Conservation (phyloP, 2,113 vertebrate genomes). For the Columba janthina region DNA sequence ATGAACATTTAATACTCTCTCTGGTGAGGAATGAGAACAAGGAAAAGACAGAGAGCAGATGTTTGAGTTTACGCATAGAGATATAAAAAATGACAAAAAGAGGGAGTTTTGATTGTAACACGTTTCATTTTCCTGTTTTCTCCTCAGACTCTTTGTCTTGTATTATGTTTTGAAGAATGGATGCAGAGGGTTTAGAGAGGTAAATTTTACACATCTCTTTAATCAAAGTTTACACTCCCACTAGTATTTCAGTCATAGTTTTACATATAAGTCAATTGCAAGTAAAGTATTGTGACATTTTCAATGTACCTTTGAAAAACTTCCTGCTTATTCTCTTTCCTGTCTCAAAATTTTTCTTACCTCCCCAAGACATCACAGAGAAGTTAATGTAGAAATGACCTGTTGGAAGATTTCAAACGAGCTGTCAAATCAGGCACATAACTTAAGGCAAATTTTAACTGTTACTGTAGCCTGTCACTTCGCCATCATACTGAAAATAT, state of each 20-base stretch:
- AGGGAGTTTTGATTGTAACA: background rate
- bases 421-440: background rate
- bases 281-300: background rate
- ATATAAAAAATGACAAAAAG: background rate
- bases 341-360: background rate
- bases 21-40: background rate
- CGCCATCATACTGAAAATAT: background rate
- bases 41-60: background rate
- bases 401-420: background rate
- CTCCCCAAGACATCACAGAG: background rate
- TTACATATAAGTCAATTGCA: background rate
- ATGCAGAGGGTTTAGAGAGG: background rate
- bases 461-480: background rate
- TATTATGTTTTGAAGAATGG: background rate
- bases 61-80: background rate
- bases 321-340: background rate
- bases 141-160: background rate
- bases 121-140: background rate
- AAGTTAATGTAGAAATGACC: constrained; percentile 20
- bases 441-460: background rate
- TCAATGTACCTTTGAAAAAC: background rate
- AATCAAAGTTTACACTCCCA: background rate
- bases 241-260: background rate
- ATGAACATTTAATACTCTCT: background rate
- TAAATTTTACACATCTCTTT: background rate